These are phyloP conservation scores for Heliopora coerulea DNA, from an alignment of 92 coral and sea anemone species.

Conservation along the genomic window DNA sequence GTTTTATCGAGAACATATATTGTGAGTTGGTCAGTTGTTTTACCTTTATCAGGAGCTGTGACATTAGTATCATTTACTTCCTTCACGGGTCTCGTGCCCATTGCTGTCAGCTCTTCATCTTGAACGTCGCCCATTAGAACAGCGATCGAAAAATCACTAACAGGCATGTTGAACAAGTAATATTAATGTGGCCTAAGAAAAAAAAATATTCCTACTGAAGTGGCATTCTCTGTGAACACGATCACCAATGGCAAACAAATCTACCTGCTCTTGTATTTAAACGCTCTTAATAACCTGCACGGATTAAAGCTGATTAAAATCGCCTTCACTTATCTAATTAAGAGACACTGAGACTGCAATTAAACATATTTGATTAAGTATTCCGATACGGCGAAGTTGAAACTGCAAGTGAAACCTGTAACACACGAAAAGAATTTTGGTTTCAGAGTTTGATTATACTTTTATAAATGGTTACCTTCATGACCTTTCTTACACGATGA, in stretches of 20 bases:
- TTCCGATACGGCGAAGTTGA: background rate
- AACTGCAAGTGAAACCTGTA: too few relatives aligned
- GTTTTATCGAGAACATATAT: background rate
- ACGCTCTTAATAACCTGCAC: slow-evolving; percentile 4
- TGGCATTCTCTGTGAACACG: background rate
- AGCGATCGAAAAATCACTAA: slow-evolving; percentile 36
- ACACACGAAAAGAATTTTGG: too few relatives aligned
- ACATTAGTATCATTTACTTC: background rate
- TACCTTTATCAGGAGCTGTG: background rate
- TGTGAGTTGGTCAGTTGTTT: too few relatives aligned
- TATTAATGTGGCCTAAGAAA: background rate
- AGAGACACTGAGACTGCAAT: slow-evolving; percentile 10
- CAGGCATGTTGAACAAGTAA: slow-evolving; percentile 14
- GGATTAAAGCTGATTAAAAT: slow-evolving; percentile 20
- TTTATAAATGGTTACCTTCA: too few relatives aligned
- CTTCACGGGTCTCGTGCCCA: background rate
- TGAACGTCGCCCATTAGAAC: slow-evolving; percentile 29
- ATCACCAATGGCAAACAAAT: background rate
- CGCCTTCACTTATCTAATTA: slow-evolving; percentile 23
- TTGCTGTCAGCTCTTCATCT: background rate
- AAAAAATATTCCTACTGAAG: background rate
- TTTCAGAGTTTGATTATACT: too few relatives aligned
- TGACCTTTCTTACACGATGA: too few relatives aligned
- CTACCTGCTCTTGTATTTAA: slow-evolving; percentile 4
- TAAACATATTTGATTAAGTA: slow-evolving; percentile 4